phyloP scores from a whole-genome alignment of 1,140 invertebrate genomes.

The Hypothenemus hampei region DNA sequence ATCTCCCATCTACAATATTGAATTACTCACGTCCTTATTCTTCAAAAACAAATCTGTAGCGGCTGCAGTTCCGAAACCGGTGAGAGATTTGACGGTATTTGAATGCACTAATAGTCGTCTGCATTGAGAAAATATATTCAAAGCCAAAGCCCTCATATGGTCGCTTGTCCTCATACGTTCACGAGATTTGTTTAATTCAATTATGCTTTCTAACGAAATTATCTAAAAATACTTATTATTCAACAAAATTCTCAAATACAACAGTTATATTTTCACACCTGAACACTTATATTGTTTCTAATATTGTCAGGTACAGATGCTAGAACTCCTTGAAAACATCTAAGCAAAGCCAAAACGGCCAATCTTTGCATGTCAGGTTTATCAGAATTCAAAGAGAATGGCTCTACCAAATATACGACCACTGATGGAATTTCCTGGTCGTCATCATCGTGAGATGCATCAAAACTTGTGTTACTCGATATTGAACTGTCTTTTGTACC shows the following conservation, averaged over 20 bases:
- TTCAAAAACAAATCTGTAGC: slow-evolving; percentile 87
- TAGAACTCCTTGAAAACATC: slow-evolving; percentile 73
- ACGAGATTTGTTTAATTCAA: slow-evolving; percentile 67
- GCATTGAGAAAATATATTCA: slow-evolving; percentile 92
- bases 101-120: slow-evolving; percentile 74
- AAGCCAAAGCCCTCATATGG: slow-evolving; percentile 81
- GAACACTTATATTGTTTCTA: slow-evolving; percentile 75
- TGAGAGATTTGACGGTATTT: slow-evolving; percentile 84
- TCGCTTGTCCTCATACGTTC: slow-evolving; percentile 65
- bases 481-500: slow-evolving; percentile 31
- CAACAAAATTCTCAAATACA: background rate
- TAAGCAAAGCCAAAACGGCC: slow-evolving; percentile 72
- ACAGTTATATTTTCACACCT: slow-evolving; percentile 53
- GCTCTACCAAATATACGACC: slow-evolving; percentile 94
- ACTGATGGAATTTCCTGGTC: slow-evolving; percentile 78
- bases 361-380: slow-evolving; percentile 65
- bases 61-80: slow-evolving; percentile 95
- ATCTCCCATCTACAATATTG: no score
- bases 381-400: slow-evolving; percentile 68
- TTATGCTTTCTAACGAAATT: slow-evolving; percentile 77
- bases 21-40: slow-evolving; percentile 75
- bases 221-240: no score
- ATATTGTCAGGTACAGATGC: slow-evolving; percentile 73
- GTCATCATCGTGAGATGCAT: slow-evolving; percentile 58
- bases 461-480: slow-evolving; percentile 33